These are phyloP conservation scores for Lanistes nyassanus DNA, from an alignment of 1,140 invertebrate genomes.

Conservation along the genomic window DNA sequence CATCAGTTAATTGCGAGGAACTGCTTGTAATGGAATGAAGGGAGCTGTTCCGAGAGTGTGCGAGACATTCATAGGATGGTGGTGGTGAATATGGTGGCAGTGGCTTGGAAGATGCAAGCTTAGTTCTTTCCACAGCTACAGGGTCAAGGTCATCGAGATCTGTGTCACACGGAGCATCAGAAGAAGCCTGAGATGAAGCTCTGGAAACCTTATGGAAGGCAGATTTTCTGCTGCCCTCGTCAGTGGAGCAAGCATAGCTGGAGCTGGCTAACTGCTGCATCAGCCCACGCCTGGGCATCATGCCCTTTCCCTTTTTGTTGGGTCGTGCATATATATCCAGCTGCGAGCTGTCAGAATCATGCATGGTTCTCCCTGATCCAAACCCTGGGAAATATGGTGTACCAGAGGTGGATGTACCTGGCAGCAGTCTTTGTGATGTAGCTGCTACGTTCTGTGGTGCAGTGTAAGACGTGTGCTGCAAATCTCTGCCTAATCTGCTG, in stretches of 20 bases:
- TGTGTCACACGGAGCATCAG: constrained; percentile 18
- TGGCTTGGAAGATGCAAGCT: background rate
- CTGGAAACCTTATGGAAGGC: constrained; percentile 20
- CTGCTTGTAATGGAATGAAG: constrained; percentile 14
- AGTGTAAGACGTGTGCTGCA: background rate
- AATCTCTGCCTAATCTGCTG: background rate
- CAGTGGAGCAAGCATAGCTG: background rate
- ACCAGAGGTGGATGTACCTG: background rate
- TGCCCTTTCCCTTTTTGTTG: constrained; percentile 3
- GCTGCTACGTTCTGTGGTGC: background rate
- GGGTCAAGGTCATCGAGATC: constrained; percentile 21
- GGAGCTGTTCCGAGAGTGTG: constrained; percentile 15
- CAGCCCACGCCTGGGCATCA: background rate
- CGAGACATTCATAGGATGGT: constrained; percentile 10
- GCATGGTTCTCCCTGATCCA: background rate
- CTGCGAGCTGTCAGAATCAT: background rate
- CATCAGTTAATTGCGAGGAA: constrained; percentile 5
- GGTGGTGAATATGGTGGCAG: constrained; percentile 20
- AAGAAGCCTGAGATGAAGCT: background rate
- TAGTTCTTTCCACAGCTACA: too few relatives aligned
- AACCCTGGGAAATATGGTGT: background rate
- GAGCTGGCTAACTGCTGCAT: background rate
- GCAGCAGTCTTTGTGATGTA: background rate
- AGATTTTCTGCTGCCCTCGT: background rate
- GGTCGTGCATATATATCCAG: constrained; percentile 18